These are phyloP conservation scores for Typhlichthys subterraneus DNA, from an alignment of 2,797 vertebrate genomes.

Conservation along the genomic window DNA sequence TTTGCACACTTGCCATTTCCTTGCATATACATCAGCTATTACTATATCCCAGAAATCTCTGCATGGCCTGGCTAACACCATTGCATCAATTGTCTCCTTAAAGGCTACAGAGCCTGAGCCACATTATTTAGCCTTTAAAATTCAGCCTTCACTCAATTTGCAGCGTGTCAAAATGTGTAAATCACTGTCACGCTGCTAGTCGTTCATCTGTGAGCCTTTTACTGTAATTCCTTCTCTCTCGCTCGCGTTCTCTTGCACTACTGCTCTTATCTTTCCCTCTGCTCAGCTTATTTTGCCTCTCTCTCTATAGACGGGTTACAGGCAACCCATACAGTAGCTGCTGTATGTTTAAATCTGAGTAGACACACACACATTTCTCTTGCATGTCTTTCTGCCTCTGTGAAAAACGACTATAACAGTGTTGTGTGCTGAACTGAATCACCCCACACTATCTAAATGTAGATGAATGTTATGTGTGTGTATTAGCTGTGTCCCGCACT, in stretches of 20 bases:
- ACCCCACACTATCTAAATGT: slow-evolving; percentile 17
- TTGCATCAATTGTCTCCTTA: slow-evolving; percentile 39
- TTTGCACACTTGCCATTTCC: slow-evolving; percentile 23
- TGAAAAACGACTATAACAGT: slow-evolving; percentile 9
- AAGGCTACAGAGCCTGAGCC: slow-evolving; percentile 28
- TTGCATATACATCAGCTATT: background rate
- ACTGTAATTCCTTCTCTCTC: slow-evolving; percentile 5
- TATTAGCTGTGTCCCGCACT: no score
- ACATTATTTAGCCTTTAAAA: slow-evolving; percentile 30
- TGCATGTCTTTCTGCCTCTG: background rate
- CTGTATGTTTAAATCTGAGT: no score
- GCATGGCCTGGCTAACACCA: slow-evolving; percentile 34
- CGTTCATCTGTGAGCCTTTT: slow-evolving; percentile 13
- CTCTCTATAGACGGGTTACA: background rate
- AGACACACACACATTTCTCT: no score
- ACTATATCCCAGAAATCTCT: slow-evolving; percentile 24
- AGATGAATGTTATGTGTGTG: slow-evolving; percentile 6
- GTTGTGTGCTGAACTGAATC: slow-evolving; percentile 29
- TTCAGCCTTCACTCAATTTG: slow-evolving; percentile 51
- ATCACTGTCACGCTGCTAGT: slow-evolving; percentile 10
- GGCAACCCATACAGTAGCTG: no score
- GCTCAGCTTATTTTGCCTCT: background rate
- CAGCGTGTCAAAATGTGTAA: slow-evolving; percentile 46
- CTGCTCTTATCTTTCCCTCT: slow-evolving; percentile 1
- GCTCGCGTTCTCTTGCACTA: background rate